phyloP scores from a whole-genome alignment of 2,888 invertebrate species.

The Operophtera brumata region DNA sequence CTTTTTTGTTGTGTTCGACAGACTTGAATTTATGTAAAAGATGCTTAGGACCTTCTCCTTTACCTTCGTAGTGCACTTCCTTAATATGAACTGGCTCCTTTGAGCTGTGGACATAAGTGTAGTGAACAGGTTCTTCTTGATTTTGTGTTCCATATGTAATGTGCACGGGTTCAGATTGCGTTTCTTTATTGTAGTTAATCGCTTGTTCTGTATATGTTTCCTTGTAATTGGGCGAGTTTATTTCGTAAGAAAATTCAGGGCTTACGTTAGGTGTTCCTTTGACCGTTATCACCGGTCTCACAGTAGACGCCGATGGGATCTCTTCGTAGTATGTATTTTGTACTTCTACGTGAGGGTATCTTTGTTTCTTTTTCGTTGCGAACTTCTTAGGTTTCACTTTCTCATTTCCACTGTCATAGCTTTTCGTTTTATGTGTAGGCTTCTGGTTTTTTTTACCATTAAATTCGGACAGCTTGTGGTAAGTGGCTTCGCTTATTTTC shows the following conservation, averaged over 20 bases:
- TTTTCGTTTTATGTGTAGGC: conserved; percentile 53
- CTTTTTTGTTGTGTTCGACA: conserved; percentile 37
- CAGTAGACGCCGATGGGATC: conserved; percentile 35
- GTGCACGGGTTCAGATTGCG: conserved; percentile 57
- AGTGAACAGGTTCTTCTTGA: conserved; percentile 58
- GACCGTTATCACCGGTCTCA: conserved; percentile 46
- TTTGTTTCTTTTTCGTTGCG: conserved; percentile 50
- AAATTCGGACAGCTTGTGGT: conserved; percentile 53
- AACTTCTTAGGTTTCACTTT: conserved; percentile 48
- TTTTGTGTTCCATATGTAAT: conserved; percentile 58
- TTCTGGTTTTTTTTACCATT: conserved; percentile 56
- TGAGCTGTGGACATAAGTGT: conserved; percentile 51
- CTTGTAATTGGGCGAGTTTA: conserved; percentile 64
- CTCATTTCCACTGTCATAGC: conserved; percentile 50
- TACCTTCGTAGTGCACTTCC: conserved; percentile 49
- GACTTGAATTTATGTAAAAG: conserved; percentile 54
- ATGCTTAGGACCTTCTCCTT: conserved; percentile 53
- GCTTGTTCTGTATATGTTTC: conserved; percentile 67
- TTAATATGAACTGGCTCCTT: conserved; percentile 53
- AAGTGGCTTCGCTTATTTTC: conserved; percentile 60
- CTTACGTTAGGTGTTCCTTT: conserved; percentile 49
- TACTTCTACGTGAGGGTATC: conserved; percentile 42
- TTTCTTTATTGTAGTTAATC: conserved; percentile 65
- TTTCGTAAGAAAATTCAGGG: conserved; percentile 65
- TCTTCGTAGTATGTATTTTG: conserved; percentile 48